These are phyloP conservation scores for Phortica okadai DNA, from an alignment of 2,888 invertebrate species.

Conservation along the genomic window DNA sequence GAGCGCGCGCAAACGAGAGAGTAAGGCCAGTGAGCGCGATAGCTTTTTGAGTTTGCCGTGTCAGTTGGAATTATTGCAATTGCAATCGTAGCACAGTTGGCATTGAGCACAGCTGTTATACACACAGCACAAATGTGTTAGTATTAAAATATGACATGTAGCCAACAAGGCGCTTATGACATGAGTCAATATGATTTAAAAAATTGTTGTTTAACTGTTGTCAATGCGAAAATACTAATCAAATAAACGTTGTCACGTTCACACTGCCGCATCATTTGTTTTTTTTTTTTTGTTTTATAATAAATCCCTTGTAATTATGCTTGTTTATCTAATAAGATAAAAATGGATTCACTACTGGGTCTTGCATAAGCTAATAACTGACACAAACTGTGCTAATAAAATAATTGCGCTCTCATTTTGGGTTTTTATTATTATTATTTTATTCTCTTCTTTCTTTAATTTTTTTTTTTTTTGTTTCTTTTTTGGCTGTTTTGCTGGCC, in stretches of 20 bases:
- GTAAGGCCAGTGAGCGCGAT: neutral
- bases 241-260: no score
- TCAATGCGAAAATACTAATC: no score
- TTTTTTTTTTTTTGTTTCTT: conserved; percentile 54
- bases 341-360: neutral
- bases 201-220: no score
- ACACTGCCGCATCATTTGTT: no score
- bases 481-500: conserved; percentile 18
- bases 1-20: conserved; percentile 23
- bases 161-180: no score
- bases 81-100: neutral
- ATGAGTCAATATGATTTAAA: no score
- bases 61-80: conserved; percentile 37
- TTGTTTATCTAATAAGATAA: neutral
- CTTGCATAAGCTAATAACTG: conserved; percentile 35
- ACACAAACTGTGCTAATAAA: neutral
- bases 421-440: neutral
- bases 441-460: conserved; percentile 26
- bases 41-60: conserved; percentile 1
- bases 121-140: no score
- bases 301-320: conserved; percentile 14
- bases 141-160: no score
- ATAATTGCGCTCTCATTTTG: neutral
- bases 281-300: no score
- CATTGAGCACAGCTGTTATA: no score